Evolutionary conservation across 2,797 vertebrate species (phyloP).

Genomic region (Aphelocoma californica): DNA sequence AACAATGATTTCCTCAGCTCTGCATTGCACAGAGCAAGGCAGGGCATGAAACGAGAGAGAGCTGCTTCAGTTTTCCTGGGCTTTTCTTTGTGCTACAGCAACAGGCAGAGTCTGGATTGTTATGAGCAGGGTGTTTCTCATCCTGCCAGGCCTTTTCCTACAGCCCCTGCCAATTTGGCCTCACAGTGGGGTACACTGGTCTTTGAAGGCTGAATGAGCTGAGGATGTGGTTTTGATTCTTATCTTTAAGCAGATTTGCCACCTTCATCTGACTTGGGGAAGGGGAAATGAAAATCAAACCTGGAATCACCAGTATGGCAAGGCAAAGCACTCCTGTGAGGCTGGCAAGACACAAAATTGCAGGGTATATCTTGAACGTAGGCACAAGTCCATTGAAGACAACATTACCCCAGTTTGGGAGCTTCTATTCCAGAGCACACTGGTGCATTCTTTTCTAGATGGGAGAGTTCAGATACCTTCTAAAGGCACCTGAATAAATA

Average conservation of each 20-base stretch:
- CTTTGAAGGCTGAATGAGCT: slow-evolving; percentile 1
- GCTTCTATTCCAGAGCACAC: not conserved
- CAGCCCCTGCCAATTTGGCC: slow-evolving; percentile 11
- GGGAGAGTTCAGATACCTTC: not conserved
- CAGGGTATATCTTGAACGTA: not conserved
- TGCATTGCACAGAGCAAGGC: not conserved
- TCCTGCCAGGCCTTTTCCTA: slow-evolving; percentile 37
- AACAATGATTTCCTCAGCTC: slow-evolving; percentile 5
- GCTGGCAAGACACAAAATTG: not conserved
- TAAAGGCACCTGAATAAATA: slow-evolving; percentile 2
- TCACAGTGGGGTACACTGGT: not conserved
- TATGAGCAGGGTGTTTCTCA: slow-evolving; percentile 16
- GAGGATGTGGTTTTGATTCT: not conserved
- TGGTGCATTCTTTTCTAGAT: not conserved
- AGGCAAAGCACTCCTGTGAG: not conserved
- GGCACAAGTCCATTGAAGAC: not conserved
- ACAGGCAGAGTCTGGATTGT: not conserved
- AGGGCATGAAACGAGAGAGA: not conserved
- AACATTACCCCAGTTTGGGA: not conserved
- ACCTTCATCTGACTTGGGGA: not conserved
- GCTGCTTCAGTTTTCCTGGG: not conserved
- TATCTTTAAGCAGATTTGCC: not conserved
- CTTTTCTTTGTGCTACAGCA: not conserved
- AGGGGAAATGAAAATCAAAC: slow-evolving; percentile 10
- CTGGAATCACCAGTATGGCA: not conserved